Conservation (phyloP, 2,888 invertebrate species). For the Aplocera efformata region DNA sequence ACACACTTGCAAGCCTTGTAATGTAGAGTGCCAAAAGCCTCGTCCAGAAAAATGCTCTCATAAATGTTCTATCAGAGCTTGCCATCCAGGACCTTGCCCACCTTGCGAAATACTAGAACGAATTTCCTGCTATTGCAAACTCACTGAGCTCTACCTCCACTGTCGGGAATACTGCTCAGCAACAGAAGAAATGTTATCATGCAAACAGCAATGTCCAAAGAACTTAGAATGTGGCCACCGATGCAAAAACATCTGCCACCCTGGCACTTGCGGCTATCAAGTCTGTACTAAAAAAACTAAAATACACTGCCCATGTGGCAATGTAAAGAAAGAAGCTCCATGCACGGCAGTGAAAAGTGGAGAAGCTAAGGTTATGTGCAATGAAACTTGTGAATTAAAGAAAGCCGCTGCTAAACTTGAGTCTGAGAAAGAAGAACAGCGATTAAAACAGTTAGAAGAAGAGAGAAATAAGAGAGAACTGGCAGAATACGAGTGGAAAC, state of each 20-base stretch:
- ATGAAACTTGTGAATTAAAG: constrained; percentile 82
- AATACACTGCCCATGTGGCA: constrained; percentile 88
- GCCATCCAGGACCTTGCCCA: constrained; percentile 87
- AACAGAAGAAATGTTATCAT: constrained; percentile 78
- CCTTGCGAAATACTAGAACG: constrained; percentile 86
- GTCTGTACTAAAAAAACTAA: constrained; percentile 90
- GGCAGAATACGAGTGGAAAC: constrained; percentile 88
- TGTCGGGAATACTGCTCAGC: constrained; percentile 84
- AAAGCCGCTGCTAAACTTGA: constrained; percentile 75
- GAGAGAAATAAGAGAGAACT: constrained; percentile 86
- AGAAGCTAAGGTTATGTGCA: constrained; percentile 79
- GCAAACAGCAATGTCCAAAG: constrained; percentile 93
- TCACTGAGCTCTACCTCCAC: constrained; percentile 86
- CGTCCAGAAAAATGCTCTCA: constrained; percentile 89
- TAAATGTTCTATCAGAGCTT: constrained; percentile 83
- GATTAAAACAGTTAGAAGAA: constrained; percentile 81
- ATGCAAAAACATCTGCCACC: constrained; percentile 87
- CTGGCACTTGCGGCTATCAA: constrained; percentile 84
- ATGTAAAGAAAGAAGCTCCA: constrained; percentile 85
- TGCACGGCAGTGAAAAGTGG: constrained; percentile 81
- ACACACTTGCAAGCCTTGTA: constrained; percentile 62
- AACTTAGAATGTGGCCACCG: constrained; percentile 93
- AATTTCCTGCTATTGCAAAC: constrained; percentile 90
- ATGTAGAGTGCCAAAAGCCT: constrained; percentile 79
- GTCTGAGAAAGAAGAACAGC: constrained; percentile 77